Percentiles rank a stretch among this genome's conserved stretches.
phyloP scores from a whole-genome alignment of 2,113 vertebrate species.

The Cinclus mexicanus region DNA sequence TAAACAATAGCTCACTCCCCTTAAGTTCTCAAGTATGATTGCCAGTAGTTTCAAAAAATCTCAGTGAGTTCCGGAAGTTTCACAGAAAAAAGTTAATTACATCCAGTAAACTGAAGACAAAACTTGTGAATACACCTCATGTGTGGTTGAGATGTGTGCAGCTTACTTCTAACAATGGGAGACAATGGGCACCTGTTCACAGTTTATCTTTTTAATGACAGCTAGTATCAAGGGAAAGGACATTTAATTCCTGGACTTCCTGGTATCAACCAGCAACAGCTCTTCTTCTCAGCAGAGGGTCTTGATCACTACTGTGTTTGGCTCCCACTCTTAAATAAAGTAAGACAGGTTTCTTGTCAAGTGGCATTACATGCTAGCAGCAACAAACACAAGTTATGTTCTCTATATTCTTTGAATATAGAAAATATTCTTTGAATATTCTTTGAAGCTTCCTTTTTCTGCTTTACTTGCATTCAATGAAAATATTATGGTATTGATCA shows the following conservation, averaged over 20 bases:
- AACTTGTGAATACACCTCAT: background rate
- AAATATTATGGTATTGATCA: rapidly evolving
- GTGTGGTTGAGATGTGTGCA: background rate
- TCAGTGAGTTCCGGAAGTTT: background rate
- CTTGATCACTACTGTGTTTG: background rate
- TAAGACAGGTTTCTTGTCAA: background rate
- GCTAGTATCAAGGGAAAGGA: background rate
- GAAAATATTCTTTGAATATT: background rate
- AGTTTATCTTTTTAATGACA: background rate
- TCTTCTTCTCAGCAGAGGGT: background rate
- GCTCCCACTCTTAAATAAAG: background rate
- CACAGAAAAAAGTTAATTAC: background rate
- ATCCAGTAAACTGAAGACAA: background rate
- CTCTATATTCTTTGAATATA: background rate
- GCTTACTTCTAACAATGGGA: background rate
- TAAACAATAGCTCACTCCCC: background rate
- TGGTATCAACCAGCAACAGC: background rate
- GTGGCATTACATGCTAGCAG: background rate
- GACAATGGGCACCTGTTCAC: background rate
- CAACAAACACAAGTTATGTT: background rate
- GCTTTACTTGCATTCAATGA: background rate
- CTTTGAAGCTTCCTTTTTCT: background rate
- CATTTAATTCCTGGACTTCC: background rate
- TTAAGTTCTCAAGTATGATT: background rate
- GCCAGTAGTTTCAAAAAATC: background rate